phyloP scores from a whole-genome alignment of 2,113 vertebrate genomes.

The Pseudorhombus dupliciocellatus region DNA sequence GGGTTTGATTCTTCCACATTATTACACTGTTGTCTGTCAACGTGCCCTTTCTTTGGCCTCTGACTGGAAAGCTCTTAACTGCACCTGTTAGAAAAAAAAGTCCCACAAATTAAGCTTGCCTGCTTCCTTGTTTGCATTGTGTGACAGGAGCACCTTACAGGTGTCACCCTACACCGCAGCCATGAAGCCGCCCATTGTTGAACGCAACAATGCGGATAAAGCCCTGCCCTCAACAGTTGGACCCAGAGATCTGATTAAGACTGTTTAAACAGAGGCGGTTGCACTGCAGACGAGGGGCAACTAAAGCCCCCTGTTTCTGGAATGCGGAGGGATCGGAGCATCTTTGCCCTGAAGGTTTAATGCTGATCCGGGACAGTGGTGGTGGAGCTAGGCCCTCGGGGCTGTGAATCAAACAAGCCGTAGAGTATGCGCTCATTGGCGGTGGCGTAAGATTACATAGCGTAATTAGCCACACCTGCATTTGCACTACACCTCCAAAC shows the following conservation, averaged over 20 bases:
- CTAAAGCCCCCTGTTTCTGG: slow-evolving; percentile 48
- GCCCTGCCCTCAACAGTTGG: slow-evolving; percentile 47
- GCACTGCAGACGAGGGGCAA: slow-evolving; percentile 27
- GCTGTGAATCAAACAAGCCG: slow-evolving; percentile 40
- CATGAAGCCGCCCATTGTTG: slow-evolving; percentile 62
- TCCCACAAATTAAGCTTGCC: slow-evolving; percentile 33
- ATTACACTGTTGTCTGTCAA: neutral
- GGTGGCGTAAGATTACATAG: slow-evolving; percentile 47
- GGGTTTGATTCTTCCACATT: neutral
- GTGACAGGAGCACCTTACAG: slow-evolving; percentile 59
- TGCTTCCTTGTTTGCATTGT: slow-evolving; percentile 57
- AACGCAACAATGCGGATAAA: slow-evolving; percentile 55
- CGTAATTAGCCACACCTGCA: slow-evolving; percentile 66
- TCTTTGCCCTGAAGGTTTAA: slow-evolving; percentile 57
- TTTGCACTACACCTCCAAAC: slow-evolving; percentile 62
- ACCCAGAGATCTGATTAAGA: slow-evolving; percentile 67
- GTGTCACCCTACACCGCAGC: slow-evolving; percentile 53
- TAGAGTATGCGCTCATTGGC: slow-evolving; percentile 37
- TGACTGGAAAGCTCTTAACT: neutral
- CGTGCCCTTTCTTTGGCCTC: slow-evolving; percentile 18
- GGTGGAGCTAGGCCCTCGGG: slow-evolving; percentile 49
- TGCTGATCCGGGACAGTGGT: slow-evolving; percentile 31
- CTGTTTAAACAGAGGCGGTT: slow-evolving; percentile 62
- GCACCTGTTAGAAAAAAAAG: slow-evolving; percentile 16
- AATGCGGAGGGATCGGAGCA: slow-evolving; percentile 55